Base-by-base conservation (phyloP, 2,888 invertebrate species). In the Panopea generosa region DNA sequence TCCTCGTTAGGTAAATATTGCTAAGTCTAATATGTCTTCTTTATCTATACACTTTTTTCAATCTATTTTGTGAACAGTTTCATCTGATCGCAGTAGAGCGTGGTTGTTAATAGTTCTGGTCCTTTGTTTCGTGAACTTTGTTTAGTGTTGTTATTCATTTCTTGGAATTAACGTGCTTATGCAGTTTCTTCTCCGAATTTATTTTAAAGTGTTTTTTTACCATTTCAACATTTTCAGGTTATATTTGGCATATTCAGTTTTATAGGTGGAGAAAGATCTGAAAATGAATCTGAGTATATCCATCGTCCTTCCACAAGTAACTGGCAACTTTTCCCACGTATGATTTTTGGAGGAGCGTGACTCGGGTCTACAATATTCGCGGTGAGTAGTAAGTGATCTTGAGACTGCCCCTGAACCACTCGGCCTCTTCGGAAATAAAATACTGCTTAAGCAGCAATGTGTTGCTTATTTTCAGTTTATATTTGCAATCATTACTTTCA, bases 1-100 rank as follows among this genome's bases (percentile, higher is more conserved):
- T 40, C 40, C 40, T 40, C 40, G 40, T 40, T 40, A 40, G 40
- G 40, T 40, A 40, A 40, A 40, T 40, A 40, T 40, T 40, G 40
- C 40, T 40, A 40, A 40, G 40, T 40, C 40, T 16, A 40, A 40
- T 40, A 40, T 40, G 40, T 40, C 40, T 40, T 40, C 40, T 40
- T 16, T 40, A 40, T 40, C 40, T 40, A 40, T 40, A 16, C 7
- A 40, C 40, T 40, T 7, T 40, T 40, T 40, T 40, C 40, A 40
- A 40, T 40, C 40, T 16, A 40, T 40, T 40, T 40, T 40, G 40
- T 40, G 40, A 40, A 40, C 16, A 40, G 40, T 40, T 40, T 40
- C 40, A 40, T 40, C 40, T 40, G 40, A 40, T 40, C 40, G 9
- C 40, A 40, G 16, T 40, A 40, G 40, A 40, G 40, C 40, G 40